Percentiles rank a stretch among this genome's conserved stretches.
Conservation (phyloP, 2,888 invertebrate species). For the Andrena chrysosceles region DNA sequence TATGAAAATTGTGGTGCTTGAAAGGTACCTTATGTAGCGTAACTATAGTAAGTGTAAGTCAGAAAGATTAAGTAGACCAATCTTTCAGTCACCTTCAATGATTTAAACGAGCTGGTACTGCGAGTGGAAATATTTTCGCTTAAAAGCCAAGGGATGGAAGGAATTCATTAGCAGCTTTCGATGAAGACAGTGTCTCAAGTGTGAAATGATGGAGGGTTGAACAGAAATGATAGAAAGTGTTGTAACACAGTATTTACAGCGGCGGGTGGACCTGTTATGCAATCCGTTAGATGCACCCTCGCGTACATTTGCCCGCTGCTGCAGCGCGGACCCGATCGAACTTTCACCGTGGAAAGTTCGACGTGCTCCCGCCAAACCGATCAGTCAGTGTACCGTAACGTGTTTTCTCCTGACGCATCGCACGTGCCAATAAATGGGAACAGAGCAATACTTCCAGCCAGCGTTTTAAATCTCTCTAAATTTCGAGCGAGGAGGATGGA, state of each 20-base stretch:
- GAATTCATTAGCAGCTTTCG: slow-evolving; percentile 7
- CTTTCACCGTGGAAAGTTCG: slow-evolving; percentile 68
- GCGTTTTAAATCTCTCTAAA: slow-evolving; percentile 65
- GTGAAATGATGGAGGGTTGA: neutral
- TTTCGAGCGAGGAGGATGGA: slow-evolving; percentile 49
- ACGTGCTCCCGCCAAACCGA: slow-evolving; percentile 72
- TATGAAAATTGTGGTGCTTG: too few relatives aligned
- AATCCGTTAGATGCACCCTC: slow-evolving; percentile 58
- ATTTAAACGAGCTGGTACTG: too few relatives aligned
- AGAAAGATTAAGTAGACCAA: too few relatives aligned
- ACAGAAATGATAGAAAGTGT: slow-evolving; percentile 32
- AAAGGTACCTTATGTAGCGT: too few relatives aligned
- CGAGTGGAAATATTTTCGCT: too few relatives aligned
- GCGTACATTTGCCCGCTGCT: slow-evolving; percentile 52
- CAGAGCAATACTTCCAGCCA: slow-evolving; percentile 64
- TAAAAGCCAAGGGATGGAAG: neutral
- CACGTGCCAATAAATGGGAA: slow-evolving; percentile 71
- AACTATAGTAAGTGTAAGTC: too few relatives aligned
- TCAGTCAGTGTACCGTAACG: slow-evolving; percentile 71
- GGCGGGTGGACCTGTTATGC: slow-evolving; percentile 42
- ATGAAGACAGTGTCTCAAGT: slow-evolving; percentile 18
- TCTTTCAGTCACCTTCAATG: too few relatives aligned
- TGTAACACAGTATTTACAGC: slow-evolving; percentile 29
- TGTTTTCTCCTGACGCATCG: slow-evolving; percentile 73
- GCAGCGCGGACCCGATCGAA: slow-evolving; percentile 52